phyloP scores from a whole-genome alignment of 2,797 vertebrate genomes.

The Myotis myotis region DNA sequence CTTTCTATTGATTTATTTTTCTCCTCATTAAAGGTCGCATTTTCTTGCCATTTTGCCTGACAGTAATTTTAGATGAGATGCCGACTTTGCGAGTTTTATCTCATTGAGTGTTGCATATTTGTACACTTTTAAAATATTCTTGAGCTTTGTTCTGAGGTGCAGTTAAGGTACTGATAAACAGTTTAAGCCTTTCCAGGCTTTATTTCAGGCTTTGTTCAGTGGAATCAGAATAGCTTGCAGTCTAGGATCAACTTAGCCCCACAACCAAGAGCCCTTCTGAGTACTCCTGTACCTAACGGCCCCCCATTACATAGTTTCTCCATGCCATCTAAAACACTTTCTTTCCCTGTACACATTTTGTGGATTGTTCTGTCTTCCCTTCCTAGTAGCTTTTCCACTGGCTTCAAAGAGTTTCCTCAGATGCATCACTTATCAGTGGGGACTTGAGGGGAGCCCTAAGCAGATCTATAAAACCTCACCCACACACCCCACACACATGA shows the following conservation, averaged over 20 bases:
- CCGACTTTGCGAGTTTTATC: background rate
- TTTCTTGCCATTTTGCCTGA: background rate
- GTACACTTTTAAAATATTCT: background rate
- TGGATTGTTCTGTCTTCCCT: background rate
- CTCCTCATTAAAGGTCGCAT: background rate
- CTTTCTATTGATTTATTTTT: slow-evolving; percentile 1
- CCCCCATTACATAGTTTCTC: background rate
- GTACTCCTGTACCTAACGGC: background rate
- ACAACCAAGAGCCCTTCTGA: background rate
- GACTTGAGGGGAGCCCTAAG: background rate
- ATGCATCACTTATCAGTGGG: background rate
- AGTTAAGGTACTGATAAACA: background rate
- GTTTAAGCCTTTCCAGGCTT: background rate
- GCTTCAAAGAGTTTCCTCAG: background rate
- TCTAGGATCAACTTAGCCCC: background rate
- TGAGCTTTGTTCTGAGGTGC: background rate
- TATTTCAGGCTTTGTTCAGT: background rate
- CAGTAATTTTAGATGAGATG: background rate
- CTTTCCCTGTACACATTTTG: background rate
- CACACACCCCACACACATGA: background rate
- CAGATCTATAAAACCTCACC: background rate
- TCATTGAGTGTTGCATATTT: background rate
- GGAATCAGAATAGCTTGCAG: background rate
- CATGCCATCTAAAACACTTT: background rate
- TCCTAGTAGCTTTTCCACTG: background rate